Base-by-base conservation (phyloP, 2,113 vertebrate species). In the Rhynchopsitta pachyrhyncha region DNA sequence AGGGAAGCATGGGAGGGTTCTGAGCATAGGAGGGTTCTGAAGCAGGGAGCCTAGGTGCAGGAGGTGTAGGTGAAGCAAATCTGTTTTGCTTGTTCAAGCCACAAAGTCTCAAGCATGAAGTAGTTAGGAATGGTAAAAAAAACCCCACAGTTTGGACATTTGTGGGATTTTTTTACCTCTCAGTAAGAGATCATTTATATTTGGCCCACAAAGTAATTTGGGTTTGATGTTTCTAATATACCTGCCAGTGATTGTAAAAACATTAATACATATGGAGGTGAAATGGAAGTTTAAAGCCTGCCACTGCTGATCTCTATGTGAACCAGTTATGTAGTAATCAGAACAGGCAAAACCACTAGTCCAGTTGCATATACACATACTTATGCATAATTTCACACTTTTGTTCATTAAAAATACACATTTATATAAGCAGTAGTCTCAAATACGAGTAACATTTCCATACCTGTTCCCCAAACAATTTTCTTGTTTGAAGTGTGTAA, bases 41-140 rank as follows among this genome's bases (percentile, higher is more conserved):
- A 52, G 41, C 13, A 1, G 17, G 59, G 24, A 73, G n/a, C 69
- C 81, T 49, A 0, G 0, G 46, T 33, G 60, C 76, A 44, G 66
- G 66, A 82, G 13, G 15, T 44, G 47, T 25, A 13, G 24, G 47
- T 7, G 74, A 57, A 81, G 52, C 25, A 71, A 19, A 44, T 4
- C 53, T 29, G 55, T 15, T 53, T 42, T 82, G 81, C 11, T 19
- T 29, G 16, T 11, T 68, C 9, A 7, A 75, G 16, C 29, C 3
- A 1, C 47, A 79, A 33, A 69, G 42, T 27, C 55, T 79, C 31
- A 27, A 68, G 28, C 0, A 0, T 41, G 57, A 62, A 7, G 44
- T 39, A 62, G 59, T 55, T 44, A 35, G 53, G 22, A 87, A 62
- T 0, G 3, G 53, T 33, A 35, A 68, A 91, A 91, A 42, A n/a